Base-by-base conservation (phyloP, 2,888 invertebrate species). In the Shargacucullia verbasci region DNA sequence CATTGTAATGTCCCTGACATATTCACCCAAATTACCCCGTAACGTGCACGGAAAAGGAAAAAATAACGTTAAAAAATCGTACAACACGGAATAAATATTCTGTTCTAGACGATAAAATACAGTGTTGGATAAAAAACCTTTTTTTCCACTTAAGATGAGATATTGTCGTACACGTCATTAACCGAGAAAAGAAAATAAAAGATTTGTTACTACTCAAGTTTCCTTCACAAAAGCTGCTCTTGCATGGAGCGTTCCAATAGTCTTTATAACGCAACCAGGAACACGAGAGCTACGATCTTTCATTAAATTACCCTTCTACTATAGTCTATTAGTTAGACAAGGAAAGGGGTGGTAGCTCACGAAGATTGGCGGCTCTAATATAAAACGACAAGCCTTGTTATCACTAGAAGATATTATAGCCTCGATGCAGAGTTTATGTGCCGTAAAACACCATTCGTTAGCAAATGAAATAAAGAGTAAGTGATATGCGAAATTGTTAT, bases 401-500 rank as follows among this genome's bases (percentile, higher is more conserved):
- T 83, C 83, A 85, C 80, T 81, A 78, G 78, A 70, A 58, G 56
- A 62, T 69, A 81, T 80, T 78, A 78, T 73, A 73, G 60, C 65
- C 59, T 72, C 55, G 66, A 73, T 72, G 76, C 78, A 71, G 68
- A 81, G 76, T 83, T 86, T 86, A 88, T 85, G 79, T 73, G 70
- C 69, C 73, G 76, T 87, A 87, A 86, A 87, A 78, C 57, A 53
- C 61, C 65, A 74, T 82, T 81, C 76, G 78, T 80, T 82, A 78
- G 71, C 69, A 81, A 83, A 84, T 84, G 76, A 84, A 82, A 81
- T 77, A 59, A 80, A 81, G 76, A 69, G 70, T 56, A 64, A 54
- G 72, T 71, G 71, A 73, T 73, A 75, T 62, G 69, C 52, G 61
- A 72, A 79, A 73, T 60, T 66, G 50, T 70, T 66, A 66, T 57